Evolutionary conservation across 2,888 invertebrate species (phyloP).

Genomic region (Balanococcus diminutus): DNA sequence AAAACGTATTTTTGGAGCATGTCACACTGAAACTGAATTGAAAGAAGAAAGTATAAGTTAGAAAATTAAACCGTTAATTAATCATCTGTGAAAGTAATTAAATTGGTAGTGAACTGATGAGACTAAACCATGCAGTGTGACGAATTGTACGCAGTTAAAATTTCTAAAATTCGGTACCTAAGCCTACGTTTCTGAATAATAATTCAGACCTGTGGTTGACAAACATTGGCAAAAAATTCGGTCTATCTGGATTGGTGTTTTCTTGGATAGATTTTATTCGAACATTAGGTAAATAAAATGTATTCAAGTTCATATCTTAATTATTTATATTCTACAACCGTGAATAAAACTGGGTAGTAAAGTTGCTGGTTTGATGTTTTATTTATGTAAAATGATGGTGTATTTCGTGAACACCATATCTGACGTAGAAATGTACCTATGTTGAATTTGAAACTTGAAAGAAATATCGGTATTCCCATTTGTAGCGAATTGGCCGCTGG

Average conservation of each 20-base stretch:
- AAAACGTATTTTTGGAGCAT: constrained; percentile 5
- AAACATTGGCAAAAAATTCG: too few species aligned
- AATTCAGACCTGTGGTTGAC: background rate
- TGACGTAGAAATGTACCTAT: background rate
- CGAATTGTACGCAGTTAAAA: background rate
- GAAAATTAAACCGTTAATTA: constrained; percentile 1
- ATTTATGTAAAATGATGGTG: background rate
- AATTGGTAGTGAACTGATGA: background rate
- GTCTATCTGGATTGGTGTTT: too few species aligned
- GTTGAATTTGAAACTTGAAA: too few species aligned
- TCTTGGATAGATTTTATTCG: background rate
- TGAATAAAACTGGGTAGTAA: background rate
- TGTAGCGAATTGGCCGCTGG: background rate
- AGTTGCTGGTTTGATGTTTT: background rate
- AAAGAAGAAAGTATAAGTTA: background rate
- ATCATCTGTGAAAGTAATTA: background rate
- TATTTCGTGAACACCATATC: background rate
- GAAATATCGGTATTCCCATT: background rate
- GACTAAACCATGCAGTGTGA: background rate
- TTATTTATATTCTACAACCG: background rate
- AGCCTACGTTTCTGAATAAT: background rate
- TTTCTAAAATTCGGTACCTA: background rate
- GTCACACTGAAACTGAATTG: background rate
- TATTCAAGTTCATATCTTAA: background rate
- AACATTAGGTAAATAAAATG: background rate